Evolutionary conservation across 2,797 vertebrate genomes (phyloP).

Genomic region (Melanotaenia maccullochi): DNA sequence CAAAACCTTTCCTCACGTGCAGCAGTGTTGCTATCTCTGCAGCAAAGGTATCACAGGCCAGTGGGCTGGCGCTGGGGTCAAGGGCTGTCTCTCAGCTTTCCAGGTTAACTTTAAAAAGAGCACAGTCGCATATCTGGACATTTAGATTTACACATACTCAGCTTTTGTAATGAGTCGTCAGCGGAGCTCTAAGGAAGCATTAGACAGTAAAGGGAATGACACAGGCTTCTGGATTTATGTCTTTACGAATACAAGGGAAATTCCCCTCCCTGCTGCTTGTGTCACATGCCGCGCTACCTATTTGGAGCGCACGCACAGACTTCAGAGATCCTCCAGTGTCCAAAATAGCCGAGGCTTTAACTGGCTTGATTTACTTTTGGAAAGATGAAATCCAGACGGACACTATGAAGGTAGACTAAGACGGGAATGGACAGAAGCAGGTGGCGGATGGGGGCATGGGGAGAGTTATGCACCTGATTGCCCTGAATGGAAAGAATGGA

Average conservation of each 20-base stretch:
- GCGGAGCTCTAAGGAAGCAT: conserved; percentile 12
- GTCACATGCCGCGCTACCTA: conserved; percentile 40
- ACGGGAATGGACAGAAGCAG: conserved; percentile 60
- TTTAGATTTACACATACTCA: background rate
- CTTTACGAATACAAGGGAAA: conserved; percentile 60
- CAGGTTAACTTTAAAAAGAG: background rate
- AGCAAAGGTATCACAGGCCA: conserved; percentile 1
- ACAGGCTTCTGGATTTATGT: conserved; percentile 53
- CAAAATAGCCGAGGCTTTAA: conserved; percentile 69
- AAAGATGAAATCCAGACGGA: conserved; percentile 60
- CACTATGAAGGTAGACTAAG: conserved; percentile 23
- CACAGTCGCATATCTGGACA: background rate
- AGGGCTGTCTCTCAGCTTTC: conserved; percentile 10
- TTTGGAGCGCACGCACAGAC: conserved; percentile 40
- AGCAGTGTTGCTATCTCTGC: background rate
- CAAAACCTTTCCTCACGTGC: conserved; percentile 11
- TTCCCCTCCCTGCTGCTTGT: conserved; percentile 50
- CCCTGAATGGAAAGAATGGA: conserved; percentile 13
- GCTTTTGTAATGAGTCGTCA: conserved; percentile 21
- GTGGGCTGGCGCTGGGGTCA: conserved; percentile 9
- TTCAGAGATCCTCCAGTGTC: conserved; percentile 44
- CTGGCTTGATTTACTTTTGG: conserved; percentile 67
- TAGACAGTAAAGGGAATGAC: conserved; percentile 18
- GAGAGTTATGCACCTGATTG: conserved; percentile 28
- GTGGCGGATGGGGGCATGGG: conserved; percentile 44